Evolutionary conservation across 2,888 invertebrate genomes (phyloP).

Genomic region (Cancer borealis): DNA sequence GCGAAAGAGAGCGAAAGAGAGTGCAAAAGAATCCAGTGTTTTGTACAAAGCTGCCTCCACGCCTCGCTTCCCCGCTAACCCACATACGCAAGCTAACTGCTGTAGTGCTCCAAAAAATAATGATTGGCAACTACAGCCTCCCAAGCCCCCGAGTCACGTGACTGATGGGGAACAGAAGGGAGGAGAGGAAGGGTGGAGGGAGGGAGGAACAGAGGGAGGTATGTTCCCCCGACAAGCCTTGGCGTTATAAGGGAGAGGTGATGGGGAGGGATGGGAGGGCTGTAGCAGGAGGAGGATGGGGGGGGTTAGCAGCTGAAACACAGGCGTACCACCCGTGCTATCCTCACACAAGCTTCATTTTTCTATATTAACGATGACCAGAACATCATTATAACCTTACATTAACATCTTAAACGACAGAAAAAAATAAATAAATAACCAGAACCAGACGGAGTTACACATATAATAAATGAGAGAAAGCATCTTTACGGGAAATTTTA

Average conservation of each 20-base stretch:
- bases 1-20: too few species aligned
- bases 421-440: background rate
- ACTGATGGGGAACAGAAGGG: constrained; percentile 6
- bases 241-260: background rate
- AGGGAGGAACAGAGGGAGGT: background rate
- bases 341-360: background rate
- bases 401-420: background rate
- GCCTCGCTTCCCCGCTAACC: constrained; percentile 16
- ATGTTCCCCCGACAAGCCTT: background rate
- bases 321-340: background rate
- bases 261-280: background rate
- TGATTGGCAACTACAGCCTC: constrained; percentile 11
- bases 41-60: background rate
- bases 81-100: background rate
- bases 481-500: background rate
- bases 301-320: background rate
- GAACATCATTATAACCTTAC: background rate
- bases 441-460: background rate
- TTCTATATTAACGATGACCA: background rate
- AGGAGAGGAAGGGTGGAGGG: background rate
- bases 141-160: background rate
- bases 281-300: background rate
- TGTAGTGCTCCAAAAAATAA: background rate
- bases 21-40: background rate
- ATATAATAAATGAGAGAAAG: background rate